A percentile compares a stretch with the other conserved stretches of the same genome.
Evolutionary conservation across 2,888 invertebrate genomes (phyloP).

Genomic region (Leptopterna dolabrata): DNA sequence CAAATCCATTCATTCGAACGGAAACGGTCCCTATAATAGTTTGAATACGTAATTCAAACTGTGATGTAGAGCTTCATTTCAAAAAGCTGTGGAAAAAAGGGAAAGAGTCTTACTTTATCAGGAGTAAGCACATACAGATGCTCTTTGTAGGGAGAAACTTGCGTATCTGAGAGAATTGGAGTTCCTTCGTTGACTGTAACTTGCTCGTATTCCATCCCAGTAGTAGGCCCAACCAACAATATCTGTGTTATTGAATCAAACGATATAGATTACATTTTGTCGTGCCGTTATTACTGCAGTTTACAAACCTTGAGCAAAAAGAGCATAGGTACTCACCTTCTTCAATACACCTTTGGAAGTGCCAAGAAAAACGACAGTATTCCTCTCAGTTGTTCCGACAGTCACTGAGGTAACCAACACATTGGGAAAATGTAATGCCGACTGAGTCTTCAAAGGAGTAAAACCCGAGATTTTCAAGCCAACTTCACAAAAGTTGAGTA

Average conservation of each 20-base stretch:
- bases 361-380: conserved; percentile 94
- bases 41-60: too few species aligned
- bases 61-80: too few species aligned
- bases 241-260: conserved; percentile 69
- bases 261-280: too few species aligned
- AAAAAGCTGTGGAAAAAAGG: neutral
- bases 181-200: conserved; percentile 84
- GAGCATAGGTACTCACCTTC: too few species aligned
- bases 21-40: too few species aligned
- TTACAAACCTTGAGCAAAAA: too few species aligned
- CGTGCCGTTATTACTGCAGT: too few species aligned
- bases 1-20: too few species aligned
- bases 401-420: conserved; percentile 86
- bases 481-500: conserved; percentile 91
- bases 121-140: conserved; percentile 87
- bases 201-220: conserved; percentile 87
- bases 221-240: conserved; percentile 75
- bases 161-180: conserved; percentile 86
- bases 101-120: conserved; percentile 71
- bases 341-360: conserved; percentile 86
- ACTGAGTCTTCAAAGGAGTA: conserved; percentile 82
- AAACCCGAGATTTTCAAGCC: conserved; percentile 92
- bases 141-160: conserved; percentile 84
- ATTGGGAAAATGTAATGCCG: conserved; percentile 82
- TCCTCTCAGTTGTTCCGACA: conserved; percentile 87